Conservation (phyloP, 2,888 invertebrate species). For the Apodemia hepburni region DNA sequence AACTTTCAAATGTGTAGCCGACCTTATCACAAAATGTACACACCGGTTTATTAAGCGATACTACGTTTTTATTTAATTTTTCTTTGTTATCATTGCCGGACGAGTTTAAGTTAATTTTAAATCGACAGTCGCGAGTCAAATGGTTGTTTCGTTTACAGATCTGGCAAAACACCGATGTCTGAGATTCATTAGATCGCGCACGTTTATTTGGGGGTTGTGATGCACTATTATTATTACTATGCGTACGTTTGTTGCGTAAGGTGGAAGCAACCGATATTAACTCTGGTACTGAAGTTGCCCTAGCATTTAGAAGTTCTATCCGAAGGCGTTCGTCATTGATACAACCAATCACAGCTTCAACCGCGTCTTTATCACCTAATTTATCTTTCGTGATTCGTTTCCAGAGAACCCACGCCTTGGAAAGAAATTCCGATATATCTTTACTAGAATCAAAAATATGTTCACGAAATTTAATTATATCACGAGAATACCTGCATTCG, state of each 20-base stretch:
- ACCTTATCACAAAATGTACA: conserved; percentile 33
- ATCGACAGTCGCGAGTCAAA: neutral
- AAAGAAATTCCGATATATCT: conserved; percentile 28
- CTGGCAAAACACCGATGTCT: conserved; percentile 4
- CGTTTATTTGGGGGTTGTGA: conserved; percentile 16
- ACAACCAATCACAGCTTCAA: conserved; percentile 16
- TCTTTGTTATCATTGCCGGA: neutral
- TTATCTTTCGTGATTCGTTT: conserved; percentile 19
- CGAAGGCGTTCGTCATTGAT: conserved; percentile 10
- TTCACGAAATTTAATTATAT: conserved; percentile 25
- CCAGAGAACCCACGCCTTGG: conserved; percentile 24
- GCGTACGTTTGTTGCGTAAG: conserved; percentile 20
- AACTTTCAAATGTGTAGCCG: conserved; percentile 35
- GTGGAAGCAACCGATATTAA: conserved; percentile 25
- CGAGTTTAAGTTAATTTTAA: neutral
- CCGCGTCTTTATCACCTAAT: conserved; percentile 2
- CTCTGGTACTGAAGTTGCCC: conserved; percentile 23
- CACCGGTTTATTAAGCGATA: neutral
- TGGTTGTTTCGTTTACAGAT: conserved; percentile 24
- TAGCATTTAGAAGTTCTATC: conserved; percentile 24
- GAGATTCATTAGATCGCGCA: neutral
- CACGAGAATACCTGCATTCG: conserved; percentile 24
- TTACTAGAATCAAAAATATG: conserved; percentile 24
- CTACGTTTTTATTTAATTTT: neutral
- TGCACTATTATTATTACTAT: neutral